Conservation (phyloP, 2,888 invertebrate species). For the Zygothrica quintamaculata region DNA sequence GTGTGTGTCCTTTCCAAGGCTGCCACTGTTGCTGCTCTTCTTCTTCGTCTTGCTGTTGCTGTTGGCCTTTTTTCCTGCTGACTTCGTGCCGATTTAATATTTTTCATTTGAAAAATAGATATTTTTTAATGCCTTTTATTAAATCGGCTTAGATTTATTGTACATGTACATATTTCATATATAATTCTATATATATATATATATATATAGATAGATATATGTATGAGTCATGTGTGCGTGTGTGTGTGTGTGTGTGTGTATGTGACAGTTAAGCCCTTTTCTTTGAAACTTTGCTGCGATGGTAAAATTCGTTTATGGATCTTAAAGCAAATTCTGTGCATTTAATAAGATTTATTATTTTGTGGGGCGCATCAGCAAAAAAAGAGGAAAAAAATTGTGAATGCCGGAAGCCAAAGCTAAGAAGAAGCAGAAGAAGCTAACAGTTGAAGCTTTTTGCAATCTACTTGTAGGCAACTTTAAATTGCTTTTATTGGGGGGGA, state of each 20-base stretch:
- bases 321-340: slow-evolving; percentile 62
- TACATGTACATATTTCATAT: slow-evolving; percentile 50
- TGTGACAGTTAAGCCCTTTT: slow-evolving; percentile 57
- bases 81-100: slow-evolving; percentile 72
- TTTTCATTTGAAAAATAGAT: slow-evolving; percentile 74
- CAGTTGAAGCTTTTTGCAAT: no score
- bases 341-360: slow-evolving; percentile 66
- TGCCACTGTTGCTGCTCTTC: slow-evolving; percentile 41
- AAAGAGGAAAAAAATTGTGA: no score
- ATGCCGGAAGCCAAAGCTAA: slow-evolving; percentile 18
- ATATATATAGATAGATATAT: slow-evolving; percentile 32
- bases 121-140: slow-evolving; percentile 80
- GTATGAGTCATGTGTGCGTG: slow-evolving; percentile 4
- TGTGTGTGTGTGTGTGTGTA: slow-evolving; percentile 24
- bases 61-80: slow-evolving; percentile 55
- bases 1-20: slow-evolving; percentile 47
- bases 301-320: slow-evolving; percentile 65
- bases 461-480: slow-evolving; percentile 34
- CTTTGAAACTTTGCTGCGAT: slow-evolving; percentile 48
- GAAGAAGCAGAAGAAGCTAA: no score
- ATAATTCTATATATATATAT: slow-evolving; percentile 32
- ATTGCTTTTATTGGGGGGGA: slow-evolving; percentile 37
- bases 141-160: slow-evolving; percentile 80
- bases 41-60: slow-evolving; percentile 39
- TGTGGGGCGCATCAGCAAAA: slow-evolving; percentile 39